Evolutionary conservation across 2,888 invertebrate species (phyloP).

Genomic region (Thymelicus acteon): DNA sequence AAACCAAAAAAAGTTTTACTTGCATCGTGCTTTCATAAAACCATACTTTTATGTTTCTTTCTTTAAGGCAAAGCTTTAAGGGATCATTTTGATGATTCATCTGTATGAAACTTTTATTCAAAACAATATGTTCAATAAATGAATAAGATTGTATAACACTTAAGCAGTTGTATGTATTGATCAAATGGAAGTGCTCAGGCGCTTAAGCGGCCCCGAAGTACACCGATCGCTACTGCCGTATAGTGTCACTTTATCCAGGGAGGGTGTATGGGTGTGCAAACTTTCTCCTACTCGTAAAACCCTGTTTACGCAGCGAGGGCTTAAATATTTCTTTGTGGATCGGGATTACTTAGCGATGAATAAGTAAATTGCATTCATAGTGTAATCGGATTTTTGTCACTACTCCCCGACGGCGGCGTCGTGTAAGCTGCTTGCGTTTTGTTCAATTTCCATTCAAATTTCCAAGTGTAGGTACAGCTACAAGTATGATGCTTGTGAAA

Average conservation of each 20-base stretch:
- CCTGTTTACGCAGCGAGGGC: constrained; percentile 56
- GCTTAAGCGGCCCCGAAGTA: constrained; percentile 32
- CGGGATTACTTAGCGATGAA: constrained; percentile 62
- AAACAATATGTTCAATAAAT: constrained; percentile 43
- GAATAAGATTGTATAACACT: constrained; percentile 37
- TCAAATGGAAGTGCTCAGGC: constrained; percentile 32
- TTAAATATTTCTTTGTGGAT: constrained; percentile 60
- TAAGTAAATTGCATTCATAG: constrained; percentile 64
- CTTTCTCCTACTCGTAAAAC: constrained; percentile 60
- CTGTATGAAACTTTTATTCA: neutral
- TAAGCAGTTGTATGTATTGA: constrained; percentile 8
- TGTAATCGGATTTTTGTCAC: constrained; percentile 52
- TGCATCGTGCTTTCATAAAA: no score
- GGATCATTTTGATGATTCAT: neutral
- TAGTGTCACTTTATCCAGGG: constrained; percentile 49
- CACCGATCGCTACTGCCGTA: constrained; percentile 38
- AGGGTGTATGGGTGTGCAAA: constrained; percentile 57
- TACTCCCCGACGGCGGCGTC: constrained; percentile 42
- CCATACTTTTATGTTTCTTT: no score
- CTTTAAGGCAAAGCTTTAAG: no score
- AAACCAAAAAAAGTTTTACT: no score
- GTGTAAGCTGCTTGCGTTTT: constrained; percentile 24
- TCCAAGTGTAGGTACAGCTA: constrained; percentile 48
- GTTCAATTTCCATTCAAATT: constrained; percentile 56
- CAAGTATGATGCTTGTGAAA: constrained; percentile 47